phyloP scores from a whole-genome alignment of 2,113 vertebrate species.

The Dunckerocampus dactyliophorus region DNA sequence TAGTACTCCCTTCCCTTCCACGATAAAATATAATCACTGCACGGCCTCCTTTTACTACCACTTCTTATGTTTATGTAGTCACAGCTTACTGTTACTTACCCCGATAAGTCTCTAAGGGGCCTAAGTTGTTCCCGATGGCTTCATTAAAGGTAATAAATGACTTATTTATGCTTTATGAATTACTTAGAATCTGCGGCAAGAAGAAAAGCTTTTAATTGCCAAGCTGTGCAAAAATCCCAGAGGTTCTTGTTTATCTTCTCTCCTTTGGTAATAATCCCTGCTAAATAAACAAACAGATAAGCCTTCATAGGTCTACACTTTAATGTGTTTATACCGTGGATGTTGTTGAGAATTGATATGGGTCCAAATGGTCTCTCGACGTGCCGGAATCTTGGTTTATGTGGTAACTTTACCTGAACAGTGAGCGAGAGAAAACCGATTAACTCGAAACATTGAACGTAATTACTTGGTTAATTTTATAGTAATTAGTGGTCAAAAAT shows the following conservation, averaged over 20 bases:
- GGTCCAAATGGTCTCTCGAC: too few species aligned
- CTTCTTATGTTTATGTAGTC: conserved; percentile 27
- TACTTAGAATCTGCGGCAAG: not conserved
- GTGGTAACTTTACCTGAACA: too few species aligned
- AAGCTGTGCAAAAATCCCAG: not conserved
- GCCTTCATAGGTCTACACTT: too few species aligned
- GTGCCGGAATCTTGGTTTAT: not conserved
- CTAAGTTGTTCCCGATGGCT: not conserved
- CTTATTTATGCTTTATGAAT: not conserved
- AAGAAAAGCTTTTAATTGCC: not conserved
- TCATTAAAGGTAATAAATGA: conserved; percentile 4
- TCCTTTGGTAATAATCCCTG: not conserved
- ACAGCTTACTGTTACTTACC: conserved; percentile 11
- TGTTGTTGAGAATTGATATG: not conserved
- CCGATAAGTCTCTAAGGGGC: not conserved
- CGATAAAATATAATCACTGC: too few species aligned
- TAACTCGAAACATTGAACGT: too few species aligned
- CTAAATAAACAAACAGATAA: not conserved
- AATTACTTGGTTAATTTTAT: too few species aligned
- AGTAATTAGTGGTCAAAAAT: too few species aligned
- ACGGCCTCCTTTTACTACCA: conserved; percentile 2
- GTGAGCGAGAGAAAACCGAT: too few species aligned
- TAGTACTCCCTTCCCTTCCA: too few species aligned
- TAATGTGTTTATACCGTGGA: not conserved
- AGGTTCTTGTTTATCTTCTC: not conserved